Base-by-base conservation (phyloP, 2,888 invertebrate species). In the Lucinisca nassula region DNA sequence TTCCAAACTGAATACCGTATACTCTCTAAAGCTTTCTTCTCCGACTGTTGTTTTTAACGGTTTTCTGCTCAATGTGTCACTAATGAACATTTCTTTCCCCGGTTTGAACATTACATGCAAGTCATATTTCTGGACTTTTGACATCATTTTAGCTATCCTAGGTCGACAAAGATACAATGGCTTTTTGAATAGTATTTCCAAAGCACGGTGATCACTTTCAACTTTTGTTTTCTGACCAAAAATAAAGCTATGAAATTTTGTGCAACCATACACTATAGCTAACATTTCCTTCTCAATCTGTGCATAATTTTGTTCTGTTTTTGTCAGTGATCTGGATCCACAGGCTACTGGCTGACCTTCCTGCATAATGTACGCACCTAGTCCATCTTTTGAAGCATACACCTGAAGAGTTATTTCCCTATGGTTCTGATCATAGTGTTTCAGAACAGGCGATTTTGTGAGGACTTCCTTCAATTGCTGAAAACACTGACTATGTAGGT, bases 101-200 rank as follows among this genome's bases (percentile, higher is more conserved):
- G 84, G 70, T 91, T 85, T 37, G 24, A n/a, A 21, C n/a, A n/a
- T 88, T 84, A 12, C 30, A 6, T 70, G 40, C 27, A 84, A 75
- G 37, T 92, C 85, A 80, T 86, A 92, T 58, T 72, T 72, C 61
- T 90, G 92, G 6, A 89, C 45, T 32, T 85, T 79, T 21, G 93
- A 74, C n/a, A 92, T 37, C 91, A 93, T 91, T 30, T 87, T 37
- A 76, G 92, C 91, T 21, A 93, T 77, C 12, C 92, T 49, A 49
- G 58, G 76, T n/a, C n/a, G n/a, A n/a, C n/a, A n/a, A n/a, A n/a
- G n/a, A n/a, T n/a, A n/a, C n/a, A n/a, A n/a, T n/a, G n/a, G 88
- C 90, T 92, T 92, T 32, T 85, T 84, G 24, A 84, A 17, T 32
- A 93, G 86, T 10, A 55, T 61, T 67, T 90, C 87, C 6, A 92